Conservation (phyloP, 2,113 vertebrate genomes). For the Microcebus griseorufus region DNA sequence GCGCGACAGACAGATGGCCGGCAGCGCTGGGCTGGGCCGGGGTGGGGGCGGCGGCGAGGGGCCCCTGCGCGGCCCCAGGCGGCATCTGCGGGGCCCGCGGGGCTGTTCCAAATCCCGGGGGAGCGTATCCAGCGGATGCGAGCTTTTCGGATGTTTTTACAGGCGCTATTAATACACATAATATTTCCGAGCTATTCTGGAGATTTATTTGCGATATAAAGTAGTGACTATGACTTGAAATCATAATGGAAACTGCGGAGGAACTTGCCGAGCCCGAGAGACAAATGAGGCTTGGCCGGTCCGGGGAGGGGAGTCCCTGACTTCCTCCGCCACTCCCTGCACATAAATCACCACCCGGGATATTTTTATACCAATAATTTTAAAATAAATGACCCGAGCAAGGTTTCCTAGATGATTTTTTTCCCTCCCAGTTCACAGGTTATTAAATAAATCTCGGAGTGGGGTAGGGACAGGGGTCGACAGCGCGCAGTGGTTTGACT, state of each 20-base stretch:
- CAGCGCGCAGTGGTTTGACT: not conserved
- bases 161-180: constrained; percentile 75
- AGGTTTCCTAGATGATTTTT: constrained; percentile 55
- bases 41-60: not conserved
- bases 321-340: constrained; percentile 59
- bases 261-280: constrained; percentile 23
- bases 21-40: not conserved
- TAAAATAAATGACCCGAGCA: constrained; percentile 66
- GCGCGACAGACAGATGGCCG: not conserved
- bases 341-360: constrained; percentile 69
- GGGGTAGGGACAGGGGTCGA: not conserved
- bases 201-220: constrained; percentile 75
- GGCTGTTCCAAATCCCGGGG: not conserved
- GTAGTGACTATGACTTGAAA: constrained; percentile 46
- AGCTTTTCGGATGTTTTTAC: constrained; percentile 74
- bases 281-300: constrained; percentile 58
- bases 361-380: constrained; percentile 58
- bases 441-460: constrained; percentile 61
- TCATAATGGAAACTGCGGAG: constrained; percentile 30
- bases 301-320: constrained; percentile 75
- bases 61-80: not conserved
- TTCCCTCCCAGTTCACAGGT: constrained; percentile 72
- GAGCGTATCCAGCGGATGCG: constrained; percentile 36
- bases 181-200: constrained; percentile 66
- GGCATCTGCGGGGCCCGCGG: not conserved